These are phyloP conservation scores for Ceratotherium simum DNA, from an alignment of 2,113 vertebrate species.

Conservation along the genomic window DNA sequence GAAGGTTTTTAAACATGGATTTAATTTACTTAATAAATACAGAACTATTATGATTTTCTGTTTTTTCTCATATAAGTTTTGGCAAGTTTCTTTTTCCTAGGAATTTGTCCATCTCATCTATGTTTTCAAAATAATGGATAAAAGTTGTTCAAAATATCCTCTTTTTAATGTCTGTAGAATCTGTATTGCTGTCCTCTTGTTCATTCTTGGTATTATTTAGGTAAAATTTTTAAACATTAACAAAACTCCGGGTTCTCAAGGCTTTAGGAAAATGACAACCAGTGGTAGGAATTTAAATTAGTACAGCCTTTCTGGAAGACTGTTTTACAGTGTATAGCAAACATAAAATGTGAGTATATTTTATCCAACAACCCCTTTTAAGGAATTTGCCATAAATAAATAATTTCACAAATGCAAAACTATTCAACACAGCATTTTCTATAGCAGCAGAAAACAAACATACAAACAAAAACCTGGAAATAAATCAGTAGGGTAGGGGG, in stretches of 20 bases:
- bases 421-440: background rate
- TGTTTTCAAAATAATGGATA: background rate
- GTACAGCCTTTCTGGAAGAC: background rate
- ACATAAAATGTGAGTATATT: background rate
- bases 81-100: constrained; percentile 9
- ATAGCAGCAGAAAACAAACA: background rate
- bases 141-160: background rate
- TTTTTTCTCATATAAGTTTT: constrained; percentile 44
- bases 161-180: background rate
- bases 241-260: background rate
- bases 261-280: background rate
- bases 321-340: background rate
- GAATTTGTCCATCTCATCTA: background rate
- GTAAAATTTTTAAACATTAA: constrained; percentile 22
- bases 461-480: background rate
- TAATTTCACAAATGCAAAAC: background rate
- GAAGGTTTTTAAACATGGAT: background rate
- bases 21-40: constrained; percentile 8
- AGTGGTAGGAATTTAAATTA: background rate
- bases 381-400: constrained; percentile 10
- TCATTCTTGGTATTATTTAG: constrained; percentile 12
- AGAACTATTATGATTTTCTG: background rate
- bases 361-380: background rate
- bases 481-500: background rate
- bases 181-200: background rate